phyloP scores from a whole-genome alignment of 2,888 invertebrate species.

The Altica lythri region DNA sequence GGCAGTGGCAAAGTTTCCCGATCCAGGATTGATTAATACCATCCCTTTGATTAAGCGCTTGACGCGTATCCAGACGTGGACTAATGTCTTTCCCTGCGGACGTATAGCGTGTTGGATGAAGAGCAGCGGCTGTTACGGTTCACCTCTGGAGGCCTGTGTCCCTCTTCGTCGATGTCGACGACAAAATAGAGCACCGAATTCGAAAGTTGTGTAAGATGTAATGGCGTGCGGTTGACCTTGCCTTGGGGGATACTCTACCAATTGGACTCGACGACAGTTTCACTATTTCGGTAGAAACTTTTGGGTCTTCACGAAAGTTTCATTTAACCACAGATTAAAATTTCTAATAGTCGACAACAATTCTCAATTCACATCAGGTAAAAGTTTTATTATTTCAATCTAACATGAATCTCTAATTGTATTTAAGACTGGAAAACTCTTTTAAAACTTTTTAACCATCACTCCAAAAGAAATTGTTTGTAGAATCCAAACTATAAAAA shows the following conservation, averaged over 20 bases:
- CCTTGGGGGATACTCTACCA: not conserved
- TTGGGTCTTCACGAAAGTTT: no score
- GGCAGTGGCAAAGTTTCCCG: constrained; percentile 32
- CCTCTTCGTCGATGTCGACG: constrained; percentile 3
- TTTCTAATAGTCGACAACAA: no score
- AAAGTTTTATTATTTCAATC: no score
- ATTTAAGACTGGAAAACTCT: no score
- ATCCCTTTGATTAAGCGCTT: constrained; percentile 53
- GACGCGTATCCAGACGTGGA: constrained; percentile 50
- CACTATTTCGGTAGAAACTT: no score
- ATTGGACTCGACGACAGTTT: no score
- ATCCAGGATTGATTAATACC: constrained; percentile 50
- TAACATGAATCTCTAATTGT: no score
- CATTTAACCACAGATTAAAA: no score
- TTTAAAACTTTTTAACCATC: no score
- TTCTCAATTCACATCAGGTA: no score
- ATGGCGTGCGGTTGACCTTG: constrained; percentile 21
- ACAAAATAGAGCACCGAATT: constrained; percentile 30
- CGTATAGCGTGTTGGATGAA: constrained; percentile 19
- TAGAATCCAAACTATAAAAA: no score
- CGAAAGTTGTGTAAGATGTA: constrained; percentile 36
- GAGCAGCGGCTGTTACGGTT: constrained; percentile 28
- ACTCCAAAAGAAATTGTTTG: no score
- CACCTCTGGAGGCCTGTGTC: constrained; percentile 24
- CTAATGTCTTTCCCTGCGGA: constrained; percentile 48